Evolutionary conservation across 2,113 vertebrate genomes (phyloP).

Genomic region (Saccopteryx bilineata): DNA sequence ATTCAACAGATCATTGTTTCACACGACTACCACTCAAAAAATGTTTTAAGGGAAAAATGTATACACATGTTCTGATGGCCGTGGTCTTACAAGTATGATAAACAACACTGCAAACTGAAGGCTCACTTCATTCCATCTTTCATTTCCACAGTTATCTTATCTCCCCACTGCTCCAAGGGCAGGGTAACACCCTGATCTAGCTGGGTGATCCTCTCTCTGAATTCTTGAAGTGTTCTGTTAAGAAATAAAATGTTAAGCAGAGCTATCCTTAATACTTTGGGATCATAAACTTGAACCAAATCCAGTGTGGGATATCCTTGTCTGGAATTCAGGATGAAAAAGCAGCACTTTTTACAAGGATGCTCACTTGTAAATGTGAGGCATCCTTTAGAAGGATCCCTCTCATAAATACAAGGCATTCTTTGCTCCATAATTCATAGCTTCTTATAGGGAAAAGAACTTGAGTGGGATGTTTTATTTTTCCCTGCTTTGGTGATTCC

Average conservation of each 20-base stretch:
- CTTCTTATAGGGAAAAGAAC: constrained; percentile 49
- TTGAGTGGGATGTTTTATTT: constrained; percentile 77
- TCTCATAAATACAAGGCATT: constrained; percentile 65
- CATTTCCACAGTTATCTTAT: constrained; percentile 82
- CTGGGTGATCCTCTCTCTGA: constrained; percentile 81
- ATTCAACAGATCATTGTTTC: constrained; percentile 91
- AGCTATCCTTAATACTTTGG: constrained; percentile 77
- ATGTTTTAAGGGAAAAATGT: constrained; percentile 85
- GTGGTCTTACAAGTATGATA: constrained; percentile 78
- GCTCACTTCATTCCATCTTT: constrained; percentile 40
- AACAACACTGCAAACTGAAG: constrained; percentile 73
- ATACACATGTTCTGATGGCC: constrained; percentile 81
- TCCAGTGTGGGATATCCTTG: constrained; percentile 74
- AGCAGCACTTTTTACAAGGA: constrained; percentile 62
- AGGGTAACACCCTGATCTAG: constrained; percentile 75
- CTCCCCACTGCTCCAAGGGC: constrained; percentile 63
- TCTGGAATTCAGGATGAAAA: constrained; percentile 72
- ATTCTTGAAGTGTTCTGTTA: constrained; percentile 80
- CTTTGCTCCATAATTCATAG: constrained; percentile 68
- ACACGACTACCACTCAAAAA: constrained; percentile 86
- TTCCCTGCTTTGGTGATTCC: constrained; percentile 78
- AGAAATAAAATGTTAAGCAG: constrained; percentile 77
- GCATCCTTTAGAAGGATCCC: constrained; percentile 69
- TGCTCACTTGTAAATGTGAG: constrained; percentile 64
- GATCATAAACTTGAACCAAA: constrained; percentile 71